Percentiles rank a stretch among this genome's conserved stretches.
phyloP scores from a whole-genome alignment of 2,797 vertebrate species.

The Darevskia nairensis region DNA sequence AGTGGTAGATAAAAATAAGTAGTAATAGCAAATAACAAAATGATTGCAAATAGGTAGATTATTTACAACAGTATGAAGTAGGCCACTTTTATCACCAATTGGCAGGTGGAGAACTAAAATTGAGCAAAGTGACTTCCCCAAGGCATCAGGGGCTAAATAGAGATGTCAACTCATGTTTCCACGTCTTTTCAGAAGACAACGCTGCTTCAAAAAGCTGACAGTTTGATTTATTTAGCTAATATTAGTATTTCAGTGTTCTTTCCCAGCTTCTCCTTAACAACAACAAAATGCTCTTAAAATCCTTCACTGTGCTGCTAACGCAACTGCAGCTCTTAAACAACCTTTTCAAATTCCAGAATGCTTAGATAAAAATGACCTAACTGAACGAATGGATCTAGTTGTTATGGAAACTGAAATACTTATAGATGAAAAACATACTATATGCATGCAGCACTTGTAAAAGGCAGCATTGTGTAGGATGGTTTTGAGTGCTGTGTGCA shows the following conservation, averaged over 20 bases:
- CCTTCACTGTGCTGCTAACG: slow-evolving; percentile 61
- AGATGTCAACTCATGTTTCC: background rate
- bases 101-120: background rate
- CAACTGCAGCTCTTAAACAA: slow-evolving; percentile 66
- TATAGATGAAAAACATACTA: slow-evolving; percentile 70
- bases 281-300: slow-evolving; percentile 44
- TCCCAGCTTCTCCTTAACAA: slow-evolving; percentile 7
- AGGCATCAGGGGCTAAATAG: background rate
- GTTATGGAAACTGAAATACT: slow-evolving; percentile 75
- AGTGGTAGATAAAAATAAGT: background rate
- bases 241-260: slow-evolving; percentile 24
- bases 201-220: slow-evolving; percentile 11
- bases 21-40: background rate
- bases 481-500: slow-evolving; percentile 54
- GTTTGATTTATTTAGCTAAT: slow-evolving; percentile 20
- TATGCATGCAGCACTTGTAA: slow-evolving; percentile 51
- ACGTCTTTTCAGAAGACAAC: background rate
- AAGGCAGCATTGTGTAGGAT: slow-evolving; percentile 65
- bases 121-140: background rate
- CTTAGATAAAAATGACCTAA: slow-evolving; percentile 77
- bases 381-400: slow-evolving; percentile 72
- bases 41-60: background rate
- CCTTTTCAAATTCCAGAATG: slow-evolving; percentile 75
- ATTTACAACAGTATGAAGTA: background rate
- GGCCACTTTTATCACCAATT: background rate